phyloP scores from a whole-genome alignment of 2,113 vertebrate genomes.

The Indicator indicator region DNA sequence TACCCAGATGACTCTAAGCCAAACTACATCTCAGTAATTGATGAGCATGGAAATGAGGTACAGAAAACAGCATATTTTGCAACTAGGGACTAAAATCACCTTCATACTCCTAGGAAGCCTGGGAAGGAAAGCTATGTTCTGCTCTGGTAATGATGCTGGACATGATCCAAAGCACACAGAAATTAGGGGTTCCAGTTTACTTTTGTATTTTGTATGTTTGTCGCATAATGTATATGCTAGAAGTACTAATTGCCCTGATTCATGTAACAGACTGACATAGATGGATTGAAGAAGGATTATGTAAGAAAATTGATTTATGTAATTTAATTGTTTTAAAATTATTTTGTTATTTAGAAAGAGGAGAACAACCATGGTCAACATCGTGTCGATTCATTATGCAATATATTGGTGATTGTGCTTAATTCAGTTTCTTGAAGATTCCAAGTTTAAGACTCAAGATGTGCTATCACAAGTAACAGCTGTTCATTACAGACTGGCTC shows the following conservation, averaged over 20 bases:
- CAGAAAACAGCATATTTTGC: not conserved
- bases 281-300: not conserved
- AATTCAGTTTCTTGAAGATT: not conserved
- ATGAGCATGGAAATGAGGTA: conserved; percentile 88
- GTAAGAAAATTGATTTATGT: not conserved
- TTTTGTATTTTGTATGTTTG: not conserved
- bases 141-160: not conserved
- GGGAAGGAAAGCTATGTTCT: not conserved
- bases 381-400: not conserved
- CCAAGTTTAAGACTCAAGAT: not conserved
- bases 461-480: not conserved
- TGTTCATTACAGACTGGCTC: not conserved
- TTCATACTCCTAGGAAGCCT: not conserved
- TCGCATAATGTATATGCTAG: not conserved
- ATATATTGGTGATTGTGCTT: not conserved
- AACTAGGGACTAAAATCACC: not conserved
- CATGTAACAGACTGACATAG: not conserved
- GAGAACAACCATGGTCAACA: not conserved
- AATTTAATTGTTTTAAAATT: not conserved
- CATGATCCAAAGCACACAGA: not conserved
- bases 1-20: conserved; percentile 87
- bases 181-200: not conserved
- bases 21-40: conserved; percentile 90
- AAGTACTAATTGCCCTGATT: not conserved
- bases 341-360: not conserved